phyloP scores from a whole-genome alignment of 2,113 vertebrate species.

The Menura novaehollandiae region DNA sequence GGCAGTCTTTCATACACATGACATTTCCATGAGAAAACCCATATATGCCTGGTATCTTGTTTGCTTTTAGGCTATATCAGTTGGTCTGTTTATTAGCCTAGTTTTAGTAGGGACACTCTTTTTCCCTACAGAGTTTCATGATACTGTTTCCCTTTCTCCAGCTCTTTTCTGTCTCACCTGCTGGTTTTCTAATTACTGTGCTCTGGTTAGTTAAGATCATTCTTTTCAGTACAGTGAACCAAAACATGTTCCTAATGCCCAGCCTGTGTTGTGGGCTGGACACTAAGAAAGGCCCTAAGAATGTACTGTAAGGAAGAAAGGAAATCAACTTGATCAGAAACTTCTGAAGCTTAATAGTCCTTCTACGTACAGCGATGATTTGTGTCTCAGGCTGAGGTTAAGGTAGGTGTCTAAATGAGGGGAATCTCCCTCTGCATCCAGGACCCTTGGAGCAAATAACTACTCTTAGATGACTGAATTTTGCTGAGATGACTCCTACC shows the following conservation, averaged over 20 bases:
- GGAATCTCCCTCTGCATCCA: background rate
- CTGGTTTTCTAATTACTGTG: background rate
- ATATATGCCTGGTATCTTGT: background rate
- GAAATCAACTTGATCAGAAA: background rate
- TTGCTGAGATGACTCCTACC: background rate
- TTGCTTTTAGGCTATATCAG: background rate
- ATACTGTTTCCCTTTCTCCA: background rate
- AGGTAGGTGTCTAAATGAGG: fast-evolving
- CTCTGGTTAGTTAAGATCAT: background rate
- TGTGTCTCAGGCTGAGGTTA: background rate
- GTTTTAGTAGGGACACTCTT: background rate
- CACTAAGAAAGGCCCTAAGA: background rate
- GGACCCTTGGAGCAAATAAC: background rate
- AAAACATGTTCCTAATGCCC: background rate
- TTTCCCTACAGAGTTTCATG: background rate
- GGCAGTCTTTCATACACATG: background rate
- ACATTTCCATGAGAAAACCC: background rate
- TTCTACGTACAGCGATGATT: background rate
- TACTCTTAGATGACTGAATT: background rate
- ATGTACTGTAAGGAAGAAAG: background rate
- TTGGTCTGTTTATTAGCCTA: background rate
- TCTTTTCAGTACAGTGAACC: background rate
- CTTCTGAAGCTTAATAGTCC: background rate
- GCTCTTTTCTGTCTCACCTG: background rate
- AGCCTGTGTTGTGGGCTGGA: background rate